A percentile compares a stretch with the other conserved stretches of the same genome.
phyloP scores from a whole-genome alignment of 2,888 invertebrate genomes.

The Creontiades dilutus region DNA sequence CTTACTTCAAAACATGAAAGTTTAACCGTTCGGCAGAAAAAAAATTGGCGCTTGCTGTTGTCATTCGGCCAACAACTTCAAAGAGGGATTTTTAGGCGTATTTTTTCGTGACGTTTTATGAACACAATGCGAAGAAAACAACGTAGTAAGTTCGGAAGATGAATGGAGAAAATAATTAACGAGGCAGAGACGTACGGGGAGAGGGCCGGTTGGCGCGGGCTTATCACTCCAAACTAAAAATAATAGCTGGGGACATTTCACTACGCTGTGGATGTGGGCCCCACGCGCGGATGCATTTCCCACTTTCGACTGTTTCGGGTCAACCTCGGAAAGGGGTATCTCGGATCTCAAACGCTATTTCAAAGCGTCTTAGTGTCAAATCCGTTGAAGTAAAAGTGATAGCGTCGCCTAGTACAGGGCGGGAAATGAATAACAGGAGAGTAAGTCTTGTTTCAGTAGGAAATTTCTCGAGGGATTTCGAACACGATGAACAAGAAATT shows the following conservation, averaged over 20 bases:
- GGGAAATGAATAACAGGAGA: background rate
- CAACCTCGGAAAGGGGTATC: background rate
- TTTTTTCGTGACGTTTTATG: constrained; percentile 7
- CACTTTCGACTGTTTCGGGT: background rate
- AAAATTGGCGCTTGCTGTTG: background rate
- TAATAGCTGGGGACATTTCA: background rate
- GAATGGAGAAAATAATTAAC: constrained; percentile 48
- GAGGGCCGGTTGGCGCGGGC: constrained; percentile 14
- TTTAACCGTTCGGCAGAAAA: background rate
- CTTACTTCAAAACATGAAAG: background rate
- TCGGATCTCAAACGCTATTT: background rate
- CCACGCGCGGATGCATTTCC: constrained; percentile 16
- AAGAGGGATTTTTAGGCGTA: background rate
- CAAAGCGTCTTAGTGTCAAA: background rate
- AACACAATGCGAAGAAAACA: constrained; percentile 25
- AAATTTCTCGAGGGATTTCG: too few relatives aligned
- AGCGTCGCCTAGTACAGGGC: background rate
- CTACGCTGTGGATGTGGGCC: background rate
- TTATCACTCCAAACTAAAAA: constrained; percentile 38
- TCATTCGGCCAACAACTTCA: background rate
- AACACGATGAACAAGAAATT: too few relatives aligned
- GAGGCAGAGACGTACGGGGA: constrained; percentile 43
- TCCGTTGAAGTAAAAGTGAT: background rate
- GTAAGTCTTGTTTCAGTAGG: background rate
- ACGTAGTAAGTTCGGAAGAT: constrained; percentile 26